Evolutionary conservation across 2,888 invertebrate species (phyloP).

Genomic region (Drosophila ezoana): DNA sequence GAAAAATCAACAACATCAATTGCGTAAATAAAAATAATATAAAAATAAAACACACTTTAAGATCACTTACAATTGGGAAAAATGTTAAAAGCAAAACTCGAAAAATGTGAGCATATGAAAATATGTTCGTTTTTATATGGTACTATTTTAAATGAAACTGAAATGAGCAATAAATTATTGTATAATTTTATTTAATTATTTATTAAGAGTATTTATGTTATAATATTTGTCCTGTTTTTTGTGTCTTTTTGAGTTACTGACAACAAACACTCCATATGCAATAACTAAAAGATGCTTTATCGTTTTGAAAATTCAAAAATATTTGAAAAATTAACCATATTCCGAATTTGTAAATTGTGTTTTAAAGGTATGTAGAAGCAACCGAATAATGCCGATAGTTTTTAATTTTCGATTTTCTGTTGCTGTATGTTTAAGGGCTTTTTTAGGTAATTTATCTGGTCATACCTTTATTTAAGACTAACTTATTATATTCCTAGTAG

Average conservation of each 20-base stretch:
- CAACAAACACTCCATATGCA: slow-evolving; percentile 11
- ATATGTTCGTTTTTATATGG: slow-evolving; percentile 46
- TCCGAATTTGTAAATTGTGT: slow-evolving; percentile 12
- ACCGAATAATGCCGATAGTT: slow-evolving; percentile 26
- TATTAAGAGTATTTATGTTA: slow-evolving; percentile 9
- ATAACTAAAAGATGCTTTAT: slow-evolving; percentile 14
- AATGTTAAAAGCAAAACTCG: slow-evolving; percentile 78
- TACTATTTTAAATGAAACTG: slow-evolving; percentile 15
- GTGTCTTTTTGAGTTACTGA: slow-evolving; percentile 18
- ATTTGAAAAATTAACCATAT: neutral
- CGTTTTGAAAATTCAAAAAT: slow-evolving; percentile 8
- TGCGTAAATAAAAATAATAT: slow-evolving; percentile 41
- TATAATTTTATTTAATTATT: slow-evolving; percentile 23
- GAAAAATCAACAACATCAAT: slow-evolving; percentile 34
- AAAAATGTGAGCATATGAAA: slow-evolving; percentile 49
- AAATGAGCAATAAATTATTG: slow-evolving; percentile 44
- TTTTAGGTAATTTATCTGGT: slow-evolving; percentile 9
- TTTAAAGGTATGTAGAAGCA: slow-evolving; percentile 4
- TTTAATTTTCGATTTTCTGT: slow-evolving; percentile 31
- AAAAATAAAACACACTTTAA: slow-evolving; percentile 84
- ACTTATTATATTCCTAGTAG: neutral
- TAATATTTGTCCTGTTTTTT: slow-evolving; percentile 10
- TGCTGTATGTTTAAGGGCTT: slow-evolving; percentile 47
- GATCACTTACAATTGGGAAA: slow-evolving; percentile 85
- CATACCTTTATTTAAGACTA: neutral